Evolutionary conservation across 2,797 vertebrate species (phyloP), one percentile per base, ranked within the genome.

Genomic region (Tenualosa ilisha): DNA sequence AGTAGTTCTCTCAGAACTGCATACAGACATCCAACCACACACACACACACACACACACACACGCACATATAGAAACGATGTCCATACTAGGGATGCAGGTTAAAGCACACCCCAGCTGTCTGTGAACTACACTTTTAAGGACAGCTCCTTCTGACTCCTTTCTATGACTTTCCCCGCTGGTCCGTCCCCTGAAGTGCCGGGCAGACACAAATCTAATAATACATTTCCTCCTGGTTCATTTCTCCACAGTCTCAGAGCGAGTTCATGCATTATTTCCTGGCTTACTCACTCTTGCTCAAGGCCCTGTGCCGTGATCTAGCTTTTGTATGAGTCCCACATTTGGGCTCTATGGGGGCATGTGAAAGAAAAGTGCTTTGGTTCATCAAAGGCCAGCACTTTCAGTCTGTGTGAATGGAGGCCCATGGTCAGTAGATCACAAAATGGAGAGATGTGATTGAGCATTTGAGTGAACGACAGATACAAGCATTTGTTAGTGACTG

Each of bases 61-160:
- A 68, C 9, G 11, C 24, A 68, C 65, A 37, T 83, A 15, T 5
- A 40, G 68, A 31, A 43, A 75, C 12, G 84, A 79, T 65, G 89
- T 87, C 88, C 85, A 85, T 84, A 87, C 85, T 86, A 87, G 84
- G 83, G 89, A 75, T 91, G 87, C 84, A 84, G 82, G 89, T 82
- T 91, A 90, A 92, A 93, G 89, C 89, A 88, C 89, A 91, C 90
- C 86, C 91, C 89, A 87, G 88, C 91, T 89, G 87, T 92, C 37
- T 75, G 37, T 81, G 89, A 86, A 84, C 81, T 75, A 43, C 68
- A 12, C 68, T 50, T 61, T 82, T 85, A 83, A 84, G 82, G 88
- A 94, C 93, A 94, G 92, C 93, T 91, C 87, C 84, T 92, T 92
- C 91, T 92, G 90, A 87, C 84, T 92, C 92, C 91, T 91, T 94